These are phyloP conservation scores for Macaca fascicularis DNA, from an alignment of 2,113 vertebrate genomes.

Conservation along the genomic window T2T-MFA8v1.1 NC_088386.1:86356501-86357000, in stretches of 20 bases:
- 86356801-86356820: not conserved
- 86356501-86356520: not conserved
- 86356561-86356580: not conserved
- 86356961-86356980: not conserved
- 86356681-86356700: not conserved
- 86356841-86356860: not conserved
- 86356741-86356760: constrained; percentile 7
- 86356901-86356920: not conserved
- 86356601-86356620: not conserved
- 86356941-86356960: not conserved
- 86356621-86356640: not conserved
- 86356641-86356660: not conserved
- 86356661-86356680: not conserved
- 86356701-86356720: not conserved
- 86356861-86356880: not conserved
- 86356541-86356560: not conserved
- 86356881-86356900: not conserved
- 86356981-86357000: not conserved
- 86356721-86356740: not conserved
- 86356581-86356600: not conserved
- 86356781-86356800: not conserved
- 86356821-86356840: not conserved
- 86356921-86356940: not conserved
- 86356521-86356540: not conserved
- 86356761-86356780: not conserved